Evolutionary conservation across 64 coral and sea anemone species (phyloP), one percentile per base, ranked within the genome.

Genomic region (Cladopsammia gracilis): DNA sequence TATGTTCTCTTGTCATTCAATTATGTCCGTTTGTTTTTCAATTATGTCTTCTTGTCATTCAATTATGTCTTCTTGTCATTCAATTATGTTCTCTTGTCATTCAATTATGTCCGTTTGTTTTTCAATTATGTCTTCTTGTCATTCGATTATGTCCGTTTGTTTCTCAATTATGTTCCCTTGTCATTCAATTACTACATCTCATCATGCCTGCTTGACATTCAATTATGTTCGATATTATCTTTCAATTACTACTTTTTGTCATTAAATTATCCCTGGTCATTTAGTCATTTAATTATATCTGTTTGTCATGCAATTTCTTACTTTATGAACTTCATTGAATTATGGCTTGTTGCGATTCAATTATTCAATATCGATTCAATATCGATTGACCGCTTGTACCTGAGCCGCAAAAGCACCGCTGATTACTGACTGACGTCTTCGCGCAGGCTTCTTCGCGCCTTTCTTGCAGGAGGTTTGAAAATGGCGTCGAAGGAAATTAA

Each of bases 311-410:
- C 66, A 23, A 53, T 53, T 53, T 53, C 51, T 53, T 53, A 53
- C 51, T 53, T 53, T 53, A 53, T 10, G 51, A 53, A 53, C 51
- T 53, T 69, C 66, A 25, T 25, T 69, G 19, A 24, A 69, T 69
- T 23, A 69, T 69, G 19, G 19, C 66, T 69, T 69, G 19, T 69
- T 69, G 66, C 20, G 18, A 69, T 69, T 69, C 18, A 69, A 69
- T 69, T 69, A 25, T 69, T 69, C 66, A n/a, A 69, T 69, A 69
- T 69, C 23, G 66, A 69, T 69, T 69, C 23, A 20, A 53, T 23
- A 69, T 69, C 66, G 66, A 69, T 69, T 69, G 23, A 24, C 23
- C 23, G 66, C 66, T 22, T 69, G 66, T 69, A 69, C 66, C 22
- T 23, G 66, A 69, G 66, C 66, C 66, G 7, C 66, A 69, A 69